Evolutionary conservation across 2,888 invertebrate genomes (phyloP).

Genomic region (Monoplex corrugatus): DNA sequence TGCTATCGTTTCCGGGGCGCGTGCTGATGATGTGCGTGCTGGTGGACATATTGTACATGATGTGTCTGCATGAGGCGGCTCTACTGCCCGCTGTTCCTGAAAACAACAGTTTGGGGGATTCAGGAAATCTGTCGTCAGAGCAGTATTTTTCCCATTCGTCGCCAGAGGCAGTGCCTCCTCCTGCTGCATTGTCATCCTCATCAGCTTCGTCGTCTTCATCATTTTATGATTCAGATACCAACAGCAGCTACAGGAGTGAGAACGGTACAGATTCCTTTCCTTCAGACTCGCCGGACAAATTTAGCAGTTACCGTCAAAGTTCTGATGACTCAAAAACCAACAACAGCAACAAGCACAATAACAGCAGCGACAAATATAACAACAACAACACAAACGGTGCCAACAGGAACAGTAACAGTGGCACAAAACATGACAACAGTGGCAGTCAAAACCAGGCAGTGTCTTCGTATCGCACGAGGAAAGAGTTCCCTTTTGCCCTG

Average conservation of each 20-base stretch:
- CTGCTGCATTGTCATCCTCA: neutral
- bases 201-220: neutral
- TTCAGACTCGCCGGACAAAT: neutral
- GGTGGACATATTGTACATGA: constrained; percentile 11
- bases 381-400: neutral
- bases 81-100: neutral
- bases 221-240: neutral
- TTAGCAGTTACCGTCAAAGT: neutral
- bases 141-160: neutral
- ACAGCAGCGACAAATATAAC: constrained; percentile 3
- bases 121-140: constrained; percentile 20
- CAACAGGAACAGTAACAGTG: neutral
- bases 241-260: neutral
- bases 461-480: neutral
- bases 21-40: neutral
- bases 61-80: constrained; percentile 7
- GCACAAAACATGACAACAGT: neutral
- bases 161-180: neutral
- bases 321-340: neutral
- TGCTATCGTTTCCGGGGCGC: neutral
- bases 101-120: neutral
- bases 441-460: neutral
- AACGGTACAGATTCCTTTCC: neutral
- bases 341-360: neutral
- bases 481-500: constrained; percentile 69